A percentile compares a stretch with the other conserved stretches of the same genome.
Evolutionary conservation across 2,797 vertebrate species (phyloP).

Genomic region (Pangasius larnaudii): DNA sequence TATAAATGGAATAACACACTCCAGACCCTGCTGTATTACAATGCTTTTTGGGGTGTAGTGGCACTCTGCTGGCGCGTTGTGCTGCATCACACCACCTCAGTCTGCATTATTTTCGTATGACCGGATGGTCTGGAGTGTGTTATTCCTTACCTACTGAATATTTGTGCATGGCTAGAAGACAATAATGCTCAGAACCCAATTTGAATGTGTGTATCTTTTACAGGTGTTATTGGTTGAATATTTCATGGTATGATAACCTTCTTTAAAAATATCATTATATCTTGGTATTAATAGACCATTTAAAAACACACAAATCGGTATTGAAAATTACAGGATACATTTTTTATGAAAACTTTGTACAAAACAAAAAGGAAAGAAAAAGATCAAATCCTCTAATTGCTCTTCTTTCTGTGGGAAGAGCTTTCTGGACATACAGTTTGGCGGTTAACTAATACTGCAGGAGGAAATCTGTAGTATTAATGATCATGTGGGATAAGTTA

Average conservation of each 20-base stretch:
- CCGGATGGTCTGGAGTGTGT: neutral
- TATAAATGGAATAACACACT: too few species aligned
- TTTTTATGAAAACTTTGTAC: neutral
- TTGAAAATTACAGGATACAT: neutral
- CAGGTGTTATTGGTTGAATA: neutral
- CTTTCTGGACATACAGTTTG: neutral
- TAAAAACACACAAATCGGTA: neutral
- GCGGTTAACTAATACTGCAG: neutral
- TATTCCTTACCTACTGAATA: neutral
- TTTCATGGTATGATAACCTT: neutral
- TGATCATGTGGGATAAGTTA: neutral
- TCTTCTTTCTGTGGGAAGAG: neutral
- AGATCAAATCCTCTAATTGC: neutral
- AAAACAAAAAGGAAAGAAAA: neutral
- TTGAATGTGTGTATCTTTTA: neutral
- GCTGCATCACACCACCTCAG: neutral
- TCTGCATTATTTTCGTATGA: neutral
- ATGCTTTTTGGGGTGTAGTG: too few species aligned
- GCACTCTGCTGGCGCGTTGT: too few species aligned
- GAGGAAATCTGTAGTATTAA: neutral
- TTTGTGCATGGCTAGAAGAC: neutral
- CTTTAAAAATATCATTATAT: neutral
- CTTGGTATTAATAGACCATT: neutral
- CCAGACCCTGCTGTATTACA: too few species aligned
- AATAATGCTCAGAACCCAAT: neutral